Evolutionary conservation across 2,888 invertebrate species (phyloP).

Genomic region (Leucozona laternaria): DNA sequence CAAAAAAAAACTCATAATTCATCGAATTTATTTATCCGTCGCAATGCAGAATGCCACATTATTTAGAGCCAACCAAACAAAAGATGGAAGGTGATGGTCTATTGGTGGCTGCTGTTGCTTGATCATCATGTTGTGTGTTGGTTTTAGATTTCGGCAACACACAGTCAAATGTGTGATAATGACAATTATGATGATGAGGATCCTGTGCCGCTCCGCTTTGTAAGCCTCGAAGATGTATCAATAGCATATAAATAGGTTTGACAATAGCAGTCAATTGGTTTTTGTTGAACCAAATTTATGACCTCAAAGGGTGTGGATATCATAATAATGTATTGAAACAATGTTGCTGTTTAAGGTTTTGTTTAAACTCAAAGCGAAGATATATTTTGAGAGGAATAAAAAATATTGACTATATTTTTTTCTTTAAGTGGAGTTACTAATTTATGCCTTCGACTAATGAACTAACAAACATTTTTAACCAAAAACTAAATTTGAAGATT

Average conservation of each 20-base stretch:
- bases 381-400: background rate
- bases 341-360: conserved; percentile 38
- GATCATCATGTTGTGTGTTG: conserved; percentile 18
- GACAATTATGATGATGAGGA: conserved; percentile 32
- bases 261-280: conserved; percentile 56
- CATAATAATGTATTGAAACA: conserved; percentile 31
- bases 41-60: conserved; percentile 75
- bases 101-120: conserved; percentile 16
- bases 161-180: conserved; percentile 39
- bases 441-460: background rate
- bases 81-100: conserved; percentile 60
- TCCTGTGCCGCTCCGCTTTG: conserved; percentile 36
- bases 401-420: background rate
- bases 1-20: conserved; percentile 69
- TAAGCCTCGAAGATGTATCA: conserved; percentile 60
- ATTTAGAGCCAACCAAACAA: conserved; percentile 70
- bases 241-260: conserved; percentile 28
- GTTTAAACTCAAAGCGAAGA: conserved; percentile 8
- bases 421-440: background rate
- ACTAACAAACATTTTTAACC: too few species aligned
- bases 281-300: conserved; percentile 62
- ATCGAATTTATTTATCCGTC: conserved; percentile 72
- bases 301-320: conserved; percentile 44
- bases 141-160: conserved; percentile 23
- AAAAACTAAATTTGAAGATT: too few species aligned